These are phyloP conservation scores for Hymenochirus boettgeri DNA, from an alignment of 2,113 vertebrate genomes.

Conservation along the genomic window DNA sequence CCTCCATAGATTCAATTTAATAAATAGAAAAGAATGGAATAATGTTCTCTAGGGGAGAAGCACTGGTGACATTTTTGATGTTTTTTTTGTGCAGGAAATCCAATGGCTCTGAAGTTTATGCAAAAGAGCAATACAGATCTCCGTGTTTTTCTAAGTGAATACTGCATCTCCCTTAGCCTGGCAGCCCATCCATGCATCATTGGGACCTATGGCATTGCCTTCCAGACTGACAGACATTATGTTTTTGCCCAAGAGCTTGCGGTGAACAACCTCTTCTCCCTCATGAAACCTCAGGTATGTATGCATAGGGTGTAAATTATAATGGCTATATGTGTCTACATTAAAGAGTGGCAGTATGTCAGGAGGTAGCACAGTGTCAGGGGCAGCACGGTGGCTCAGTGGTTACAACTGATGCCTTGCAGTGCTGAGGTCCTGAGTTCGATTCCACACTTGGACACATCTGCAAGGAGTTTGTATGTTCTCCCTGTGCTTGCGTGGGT, in stretches of 20 bases:
- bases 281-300: slow-evolving; percentile 71
- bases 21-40: not conserved
- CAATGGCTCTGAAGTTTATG: slow-evolving; percentile 83
- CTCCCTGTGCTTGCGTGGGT: too few species aligned
- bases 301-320: not conserved
- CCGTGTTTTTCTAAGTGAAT: slow-evolving; percentile 79
- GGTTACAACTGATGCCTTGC: too few species aligned
- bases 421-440: too few species aligned
- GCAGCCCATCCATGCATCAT: slow-evolving; percentile 78
- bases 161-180: slow-evolving; percentile 79
- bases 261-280: slow-evolving; percentile 77
- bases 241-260: slow-evolving; percentile 83
- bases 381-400: too few species aligned
- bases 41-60: not conserved
- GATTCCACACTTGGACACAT: too few species aligned
- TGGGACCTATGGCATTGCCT: slow-evolving; percentile 73
- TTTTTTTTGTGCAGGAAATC: slow-evolving; percentile 71
- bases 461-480: too few species aligned
- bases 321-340: too few species aligned
- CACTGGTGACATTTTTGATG: not conserved
- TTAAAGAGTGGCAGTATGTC: too few species aligned
- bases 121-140: slow-evolving; percentile 63
- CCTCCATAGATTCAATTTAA: not conserved
- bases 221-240: slow-evolving; percentile 74
- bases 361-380: too few species aligned